Conservation (phyloP, 1,140 invertebrate species). For the Delia radicum region DNA sequence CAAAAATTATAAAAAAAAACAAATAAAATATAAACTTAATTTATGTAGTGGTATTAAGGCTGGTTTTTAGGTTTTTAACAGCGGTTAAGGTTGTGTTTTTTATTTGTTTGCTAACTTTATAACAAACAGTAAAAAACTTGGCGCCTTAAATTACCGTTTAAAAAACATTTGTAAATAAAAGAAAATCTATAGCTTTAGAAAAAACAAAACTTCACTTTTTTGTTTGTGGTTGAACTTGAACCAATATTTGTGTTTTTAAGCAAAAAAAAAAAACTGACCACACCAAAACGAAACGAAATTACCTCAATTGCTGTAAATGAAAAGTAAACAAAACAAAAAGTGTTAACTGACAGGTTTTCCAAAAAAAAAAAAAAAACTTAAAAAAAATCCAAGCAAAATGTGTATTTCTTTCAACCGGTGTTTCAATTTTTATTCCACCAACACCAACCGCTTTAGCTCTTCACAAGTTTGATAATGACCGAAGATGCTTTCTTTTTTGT, state of each 20-base stretch:
- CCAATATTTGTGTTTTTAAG: constrained; percentile 8
- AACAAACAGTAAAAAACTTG: neutral
- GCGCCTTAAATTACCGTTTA: neutral
- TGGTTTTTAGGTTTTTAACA: neutral
- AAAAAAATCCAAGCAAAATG: neutral
- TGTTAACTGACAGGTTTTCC: constrained; percentile 12
- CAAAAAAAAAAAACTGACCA: neutral
- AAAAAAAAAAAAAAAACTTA: neutral
- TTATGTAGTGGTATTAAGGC: neutral
- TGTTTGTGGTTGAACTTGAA: constrained; percentile 1
- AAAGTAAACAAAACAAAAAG: neutral
- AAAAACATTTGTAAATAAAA: neutral
- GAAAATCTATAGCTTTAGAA: neutral
- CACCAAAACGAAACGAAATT: neutral
- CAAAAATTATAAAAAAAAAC: neutral
- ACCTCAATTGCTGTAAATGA: neutral
- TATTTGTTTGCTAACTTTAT: neutral
- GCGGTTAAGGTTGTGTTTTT: constrained; percentile 1
- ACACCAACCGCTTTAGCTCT: neutral
- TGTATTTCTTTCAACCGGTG: neutral
- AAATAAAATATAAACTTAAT: neutral
- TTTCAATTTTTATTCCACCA: neutral
- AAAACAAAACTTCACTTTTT: neutral
- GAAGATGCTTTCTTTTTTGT: constrained; percentile 12
- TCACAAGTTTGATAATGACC: constrained; percentile 7